Conservation (phyloP, 2,113 vertebrate genomes). For the Tychaedon coryphoeus region DNA sequence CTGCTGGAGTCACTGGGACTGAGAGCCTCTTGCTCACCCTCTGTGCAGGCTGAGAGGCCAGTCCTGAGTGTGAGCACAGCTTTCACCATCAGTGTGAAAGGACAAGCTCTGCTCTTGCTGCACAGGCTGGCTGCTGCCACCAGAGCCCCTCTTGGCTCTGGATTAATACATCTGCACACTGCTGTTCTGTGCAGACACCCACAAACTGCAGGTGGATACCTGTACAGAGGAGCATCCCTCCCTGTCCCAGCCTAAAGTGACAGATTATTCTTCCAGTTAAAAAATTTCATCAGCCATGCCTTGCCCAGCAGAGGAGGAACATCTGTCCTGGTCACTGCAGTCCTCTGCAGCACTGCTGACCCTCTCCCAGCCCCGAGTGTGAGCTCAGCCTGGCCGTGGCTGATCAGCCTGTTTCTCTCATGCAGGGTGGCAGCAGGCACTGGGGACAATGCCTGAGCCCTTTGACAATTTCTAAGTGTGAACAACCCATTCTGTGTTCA, state of each 20-base stretch:
- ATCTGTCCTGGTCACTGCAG: not conserved
- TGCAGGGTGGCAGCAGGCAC: not conserved
- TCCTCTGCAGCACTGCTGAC: not conserved
- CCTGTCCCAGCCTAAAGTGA: not conserved
- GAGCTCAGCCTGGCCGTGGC: not conserved
- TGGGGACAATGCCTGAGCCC: not conserved
- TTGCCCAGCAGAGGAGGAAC: not conserved
- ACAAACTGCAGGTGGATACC: not conserved
- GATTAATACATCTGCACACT: not conserved
- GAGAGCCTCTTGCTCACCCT: not conserved
- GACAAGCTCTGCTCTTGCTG: not conserved
- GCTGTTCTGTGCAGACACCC: not conserved
- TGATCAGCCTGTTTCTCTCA: not conserved
- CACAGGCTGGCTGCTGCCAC: not conserved
- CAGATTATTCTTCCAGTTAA: not conserved
- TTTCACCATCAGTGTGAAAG: not conserved
- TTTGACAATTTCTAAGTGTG: not conserved
- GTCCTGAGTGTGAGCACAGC: not conserved
- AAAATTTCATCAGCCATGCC: not conserved
- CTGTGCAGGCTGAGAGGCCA: not conserved
- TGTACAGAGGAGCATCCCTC: not conserved
- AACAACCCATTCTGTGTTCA: rapidly evolving
- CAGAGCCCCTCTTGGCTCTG: not conserved
- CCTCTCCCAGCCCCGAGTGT: not conserved
- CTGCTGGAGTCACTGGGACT: not conserved